Base-by-base conservation (phyloP, 1,140 invertebrate genomes). In the Triops longicaudatus region DNA sequence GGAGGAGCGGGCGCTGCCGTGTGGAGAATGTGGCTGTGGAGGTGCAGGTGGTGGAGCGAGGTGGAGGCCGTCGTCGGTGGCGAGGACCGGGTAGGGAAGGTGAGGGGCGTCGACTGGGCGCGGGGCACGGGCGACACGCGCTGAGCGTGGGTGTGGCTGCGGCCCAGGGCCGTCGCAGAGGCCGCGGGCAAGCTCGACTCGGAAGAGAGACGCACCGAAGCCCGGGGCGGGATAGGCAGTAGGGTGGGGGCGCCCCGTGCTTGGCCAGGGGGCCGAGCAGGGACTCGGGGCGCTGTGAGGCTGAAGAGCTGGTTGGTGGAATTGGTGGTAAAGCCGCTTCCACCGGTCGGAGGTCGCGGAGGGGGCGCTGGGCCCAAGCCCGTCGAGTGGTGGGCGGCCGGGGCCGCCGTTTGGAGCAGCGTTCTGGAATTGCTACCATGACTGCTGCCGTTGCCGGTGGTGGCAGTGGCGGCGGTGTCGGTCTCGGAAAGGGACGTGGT, bases 221-320 rank as follows among this genome's bases (percentile, higher is more conserved):
- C 73, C 26, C 42, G 27, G 37, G 22, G 17, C 41, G 73, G 37
- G 28, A 71, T 12, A 22, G n/a, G 26, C 41, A 26, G 37, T 42
- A n/a, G 26, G 28, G n/a, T 41, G 27, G 14, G 28, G 37, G 43
- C 31, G 73, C 73, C 72, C 27, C 74, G 43, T 31, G 76, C 28
- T 43, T 44, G 26, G 43, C 26, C 43, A 10, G 88, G 82, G 87
- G 87, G 83, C 88, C 88, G 83, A 87, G 87, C 85, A 87, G 84
- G 81, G 87, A 86, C 85, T 87, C 87, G 83, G 86, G 86, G 86
- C 86, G 87, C 85, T 86, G 86, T 83, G 86, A 87, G 73, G 73
- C 26, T 31, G 73, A 31, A 73, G n/a, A n/a, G 26, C 4, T 73
- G 73, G 73, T 73, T 63, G 50, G 1, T 22, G 50, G 50, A 14